Base-by-base conservation (phyloP, 92 coral and sea anemone species). In the Isaurus tuberculatus region DNA sequence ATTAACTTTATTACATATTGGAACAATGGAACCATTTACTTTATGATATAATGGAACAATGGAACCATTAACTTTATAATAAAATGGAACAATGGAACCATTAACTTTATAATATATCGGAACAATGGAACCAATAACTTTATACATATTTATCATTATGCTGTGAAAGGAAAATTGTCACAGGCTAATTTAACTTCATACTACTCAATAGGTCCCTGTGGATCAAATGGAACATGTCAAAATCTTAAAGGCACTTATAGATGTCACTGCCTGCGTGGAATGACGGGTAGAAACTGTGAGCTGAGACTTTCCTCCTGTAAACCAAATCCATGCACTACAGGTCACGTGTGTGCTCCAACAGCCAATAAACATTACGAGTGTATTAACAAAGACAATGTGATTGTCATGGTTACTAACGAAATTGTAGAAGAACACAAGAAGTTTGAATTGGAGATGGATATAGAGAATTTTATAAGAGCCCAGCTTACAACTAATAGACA, bases 251-350 rank as follows among this genome's bases (percentile, higher is more conserved):
- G 78, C 14, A 44, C 23, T 25, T 72, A 72, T 25, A 72, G 4
- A 25, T 72, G 78, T 20, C 31, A 44, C 0, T 72, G 78, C 37
- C 78, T 60, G 9, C 36, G 31, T 8, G 53, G 51, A 29, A 28
- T 17, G 13, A 72, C 78, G 14, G 78, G 78, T 0, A 43, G 78
- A 40, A 72, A 72, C 78, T 72, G 78, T 19, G 58, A 72, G 25
- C 78, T 72, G 34, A 43, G 60, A 25, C 78, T 20, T 26, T 46
- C 43, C 34, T 44, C 78, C 1, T 72, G 78, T 27, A 11, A 43
- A n/a, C 60, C 78, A 8, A 44, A 26, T 44, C 78, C 78, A 14
- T 72, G 78, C 37, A 43, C 43, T 23, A 19, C 6, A 0, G 15
- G 2, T 37, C 53, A 72, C 30, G 78, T 72, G 20, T 72, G 78